A percentile compares a stretch with the other conserved stretches of the same genome.
Conservation (phyloP, 35 echinoderm and acorn worm species). For the Patiria miniata region DNA sequence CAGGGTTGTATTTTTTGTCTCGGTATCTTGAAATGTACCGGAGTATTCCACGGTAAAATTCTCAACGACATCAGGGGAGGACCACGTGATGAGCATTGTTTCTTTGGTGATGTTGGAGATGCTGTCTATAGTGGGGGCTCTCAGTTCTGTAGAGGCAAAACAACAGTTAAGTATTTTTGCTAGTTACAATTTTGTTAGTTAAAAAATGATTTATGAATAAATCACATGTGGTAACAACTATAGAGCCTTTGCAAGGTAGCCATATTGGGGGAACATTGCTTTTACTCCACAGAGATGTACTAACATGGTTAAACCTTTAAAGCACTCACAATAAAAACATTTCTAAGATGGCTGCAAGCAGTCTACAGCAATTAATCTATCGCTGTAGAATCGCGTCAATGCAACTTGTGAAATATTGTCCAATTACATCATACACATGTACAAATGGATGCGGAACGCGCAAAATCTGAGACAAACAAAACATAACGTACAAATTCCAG, state of each 20-base stretch:
- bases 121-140: background rate
- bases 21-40: background rate
- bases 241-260: background rate
- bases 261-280: too few relatives aligned
- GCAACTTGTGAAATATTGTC: too few relatives aligned
- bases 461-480: too few relatives aligned
- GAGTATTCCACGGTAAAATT: background rate
- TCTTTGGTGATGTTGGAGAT: background rate
- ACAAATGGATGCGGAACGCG: too few relatives aligned
- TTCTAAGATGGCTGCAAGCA: too few relatives aligned
- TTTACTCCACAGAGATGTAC: too few relatives aligned
- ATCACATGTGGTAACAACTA: background rate
- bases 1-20: background rate
- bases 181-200: background rate
- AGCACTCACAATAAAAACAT: too few relatives aligned
- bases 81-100: background rate
- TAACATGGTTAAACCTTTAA: too few relatives aligned
- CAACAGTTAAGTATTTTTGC: background rate
- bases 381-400: too few relatives aligned
- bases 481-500: too few relatives aligned
- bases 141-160: background rate
- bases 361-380: too few relatives aligned
- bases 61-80: background rate
- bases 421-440: too few relatives aligned
- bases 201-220: background rate